A percentile compares a stretch with the other conserved stretches of the same genome.
These are phyloP conservation scores for Drosophila koepferae DNA, from an alignment of 2,888 invertebrate genomes.

Conservation along the genomic window DNA sequence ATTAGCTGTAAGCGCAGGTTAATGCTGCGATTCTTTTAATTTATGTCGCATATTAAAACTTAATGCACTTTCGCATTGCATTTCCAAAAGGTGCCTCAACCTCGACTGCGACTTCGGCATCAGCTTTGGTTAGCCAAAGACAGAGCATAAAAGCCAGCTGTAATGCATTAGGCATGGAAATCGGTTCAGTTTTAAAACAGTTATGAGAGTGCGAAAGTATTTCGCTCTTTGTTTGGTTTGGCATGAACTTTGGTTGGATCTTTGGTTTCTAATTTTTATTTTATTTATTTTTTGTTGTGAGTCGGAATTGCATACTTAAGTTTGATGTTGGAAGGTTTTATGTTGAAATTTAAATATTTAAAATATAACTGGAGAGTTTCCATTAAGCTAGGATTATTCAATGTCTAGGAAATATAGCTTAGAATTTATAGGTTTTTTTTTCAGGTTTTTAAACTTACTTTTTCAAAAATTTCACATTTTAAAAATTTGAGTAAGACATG, in stretches of 20 bases:
- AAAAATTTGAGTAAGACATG: neutral
- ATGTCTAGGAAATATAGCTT: neutral
- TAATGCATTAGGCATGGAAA: neutral
- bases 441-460: neutral
- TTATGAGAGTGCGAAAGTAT: neutral
- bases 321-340: neutral
- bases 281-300: neutral
- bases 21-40: slow-evolving; percentile 12
- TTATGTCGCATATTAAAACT: slow-evolving; percentile 18
- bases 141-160: neutral
- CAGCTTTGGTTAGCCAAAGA: too few species aligned
- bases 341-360: neutral
- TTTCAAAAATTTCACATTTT: neutral
- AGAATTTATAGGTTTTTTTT: neutral
- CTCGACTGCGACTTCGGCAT: neutral
- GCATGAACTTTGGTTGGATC: too few species aligned
- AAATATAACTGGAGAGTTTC: neutral
- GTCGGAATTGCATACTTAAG: neutral
- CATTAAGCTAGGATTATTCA: neutral
- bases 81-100: neutral
- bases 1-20: slow-evolving; percentile 17
- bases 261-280: neutral
- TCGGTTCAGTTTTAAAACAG: neutral
- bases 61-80: slow-evolving; percentile 12
- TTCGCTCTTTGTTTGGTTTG: neutral